Evolutionary conservation across 2,888 invertebrate species (phyloP).

Genomic region (Helleia helle): DNA sequence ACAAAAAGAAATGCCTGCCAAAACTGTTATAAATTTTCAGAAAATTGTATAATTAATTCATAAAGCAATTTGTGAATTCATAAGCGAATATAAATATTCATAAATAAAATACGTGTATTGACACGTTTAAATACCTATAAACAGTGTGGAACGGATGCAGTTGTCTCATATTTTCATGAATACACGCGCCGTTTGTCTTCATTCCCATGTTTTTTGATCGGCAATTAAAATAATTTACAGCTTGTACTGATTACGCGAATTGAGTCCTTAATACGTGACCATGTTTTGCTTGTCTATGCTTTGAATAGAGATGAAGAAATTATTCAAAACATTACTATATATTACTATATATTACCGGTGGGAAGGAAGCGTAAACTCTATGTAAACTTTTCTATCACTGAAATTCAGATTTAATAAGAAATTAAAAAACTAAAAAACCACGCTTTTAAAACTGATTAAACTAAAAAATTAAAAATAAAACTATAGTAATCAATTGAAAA

Average conservation of each 20-base stretch:
- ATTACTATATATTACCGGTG: too few species aligned
- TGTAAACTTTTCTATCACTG: too few species aligned
- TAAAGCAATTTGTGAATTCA: not conserved
- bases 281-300: too few species aligned
- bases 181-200: not conserved
- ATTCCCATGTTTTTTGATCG: too few species aligned
- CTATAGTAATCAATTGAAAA: too few species aligned
- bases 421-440: too few species aligned
- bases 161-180: not conserved
- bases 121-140: not conserved
- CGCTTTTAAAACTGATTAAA: too few species aligned
- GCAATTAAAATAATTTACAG: not conserved
- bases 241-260: not conserved
- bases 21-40: not conserved
- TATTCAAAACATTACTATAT: too few species aligned
- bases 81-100: constrained; percentile 1
- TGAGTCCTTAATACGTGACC: not conserved
- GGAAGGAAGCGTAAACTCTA: too few species aligned
- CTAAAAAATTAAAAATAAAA: too few species aligned
- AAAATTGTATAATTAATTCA: not conserved
- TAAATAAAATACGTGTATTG: not conserved
- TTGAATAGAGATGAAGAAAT: too few species aligned
- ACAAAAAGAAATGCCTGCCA: not conserved
- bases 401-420: too few species aligned
- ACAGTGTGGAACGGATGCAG: not conserved